Percentiles rank a stretch among this genome's conserved stretches.
phyloP scores from a whole-genome alignment of 2,888 invertebrate genomes.

The Boloria selene region DNA sequence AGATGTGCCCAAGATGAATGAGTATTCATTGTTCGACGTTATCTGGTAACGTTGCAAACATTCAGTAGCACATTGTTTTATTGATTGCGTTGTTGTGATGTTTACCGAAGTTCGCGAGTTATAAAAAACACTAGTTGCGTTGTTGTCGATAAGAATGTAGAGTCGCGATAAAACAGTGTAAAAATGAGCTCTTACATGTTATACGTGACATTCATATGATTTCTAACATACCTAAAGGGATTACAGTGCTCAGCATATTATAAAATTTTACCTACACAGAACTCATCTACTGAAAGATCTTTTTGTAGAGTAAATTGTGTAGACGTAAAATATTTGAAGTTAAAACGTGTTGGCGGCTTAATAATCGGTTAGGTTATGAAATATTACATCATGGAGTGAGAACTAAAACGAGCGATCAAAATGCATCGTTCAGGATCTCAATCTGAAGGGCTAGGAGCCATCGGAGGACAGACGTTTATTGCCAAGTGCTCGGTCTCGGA shows the following conservation, averaged over 20 bases:
- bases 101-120: slow-evolving; percentile 42
- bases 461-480: slow-evolving; percentile 61
- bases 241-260: slow-evolving; percentile 8
- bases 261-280: neutral
- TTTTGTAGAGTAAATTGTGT: neutral
- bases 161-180: slow-evolving; percentile 61
- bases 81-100: slow-evolving; percentile 46
- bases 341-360: slow-evolving; percentile 23
- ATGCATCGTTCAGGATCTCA: slow-evolving; percentile 83
- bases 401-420: slow-evolving; percentile 39
- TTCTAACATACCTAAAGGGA: slow-evolving; percentile 6
- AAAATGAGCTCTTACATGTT: slow-evolving; percentile 39
- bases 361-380: slow-evolving; percentile 37
- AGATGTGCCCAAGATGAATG: slow-evolving; percentile 44
- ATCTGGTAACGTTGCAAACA: slow-evolving; percentile 34
- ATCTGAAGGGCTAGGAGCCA: slow-evolving; percentile 77
- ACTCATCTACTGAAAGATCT: neutral
- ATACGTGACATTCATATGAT: neutral
- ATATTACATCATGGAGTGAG: slow-evolving; percentile 52
- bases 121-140: slow-evolving; percentile 56
- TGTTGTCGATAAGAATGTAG: slow-evolving; percentile 59
- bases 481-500: slow-evolving; percentile 76
- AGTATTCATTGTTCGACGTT: slow-evolving; percentile 39
- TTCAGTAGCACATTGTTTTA: slow-evolving; percentile 40
- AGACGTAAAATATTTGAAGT: no score